These are phyloP conservation scores for Benthosema pterotum DNA, from an alignment of 2,797 vertebrate genomes.

Conservation along the genomic window DNA sequence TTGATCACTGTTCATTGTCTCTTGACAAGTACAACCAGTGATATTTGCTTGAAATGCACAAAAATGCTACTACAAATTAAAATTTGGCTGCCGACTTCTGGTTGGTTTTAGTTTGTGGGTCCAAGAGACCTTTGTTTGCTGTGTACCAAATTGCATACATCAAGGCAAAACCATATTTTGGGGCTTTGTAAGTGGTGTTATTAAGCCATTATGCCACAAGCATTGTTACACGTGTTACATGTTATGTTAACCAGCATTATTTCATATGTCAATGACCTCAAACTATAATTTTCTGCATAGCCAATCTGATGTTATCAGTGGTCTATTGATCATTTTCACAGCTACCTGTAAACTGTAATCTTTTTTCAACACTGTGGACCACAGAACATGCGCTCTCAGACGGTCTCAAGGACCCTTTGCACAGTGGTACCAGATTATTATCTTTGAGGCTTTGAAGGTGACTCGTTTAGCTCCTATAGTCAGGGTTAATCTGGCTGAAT, in stretches of 20 bases:
- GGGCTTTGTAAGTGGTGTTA: too few species aligned
- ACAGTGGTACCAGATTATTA: constrained; percentile 64
- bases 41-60: too few species aligned
- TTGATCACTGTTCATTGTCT: too few species aligned
- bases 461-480: constrained; percentile 78
- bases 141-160: too few species aligned
- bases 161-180: too few species aligned
- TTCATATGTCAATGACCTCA: constrained; percentile 4
- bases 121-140: too few species aligned
- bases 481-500: constrained; percentile 79
- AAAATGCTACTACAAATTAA: too few species aligned
- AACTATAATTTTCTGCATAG: constrained; percentile 30
- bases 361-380: constrained; percentile 52
- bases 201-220: too few species aligned
- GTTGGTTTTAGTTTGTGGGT: too few species aligned
- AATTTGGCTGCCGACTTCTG: too few species aligned
- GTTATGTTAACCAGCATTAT: constrained; percentile 9
- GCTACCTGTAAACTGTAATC: constrained; percentile 71
- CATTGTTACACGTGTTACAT: too few species aligned
- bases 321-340: constrained; percentile 53
- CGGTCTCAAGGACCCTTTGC: constrained; percentile 52
- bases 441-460: constrained; percentile 76
- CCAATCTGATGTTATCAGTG: constrained; percentile 34
- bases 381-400: constrained; percentile 42
- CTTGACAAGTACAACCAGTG: too few species aligned